Percentiles rank a stretch among this genome's conserved stretches.
Evolutionary conservation across 2,797 vertebrate genomes (phyloP).

Genomic region (Simalia tracyae): DNA sequence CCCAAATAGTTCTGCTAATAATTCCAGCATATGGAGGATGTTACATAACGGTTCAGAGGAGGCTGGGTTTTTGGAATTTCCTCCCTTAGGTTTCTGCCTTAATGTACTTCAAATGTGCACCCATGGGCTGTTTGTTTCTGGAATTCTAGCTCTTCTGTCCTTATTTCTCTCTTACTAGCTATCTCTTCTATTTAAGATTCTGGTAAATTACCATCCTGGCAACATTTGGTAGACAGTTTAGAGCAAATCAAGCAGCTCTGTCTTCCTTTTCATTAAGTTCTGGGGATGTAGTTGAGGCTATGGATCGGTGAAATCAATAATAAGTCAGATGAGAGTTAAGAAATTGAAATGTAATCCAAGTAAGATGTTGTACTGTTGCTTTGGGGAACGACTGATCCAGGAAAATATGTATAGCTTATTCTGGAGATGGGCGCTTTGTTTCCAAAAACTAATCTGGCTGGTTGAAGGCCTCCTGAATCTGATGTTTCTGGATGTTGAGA

Average conservation of each 20-base stretch:
- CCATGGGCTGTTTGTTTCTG: neutral
- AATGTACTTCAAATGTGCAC: neutral
- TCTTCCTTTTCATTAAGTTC: neutral
- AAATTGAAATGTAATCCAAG: neutral
- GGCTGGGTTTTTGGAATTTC: neutral
- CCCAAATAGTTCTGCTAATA: neutral
- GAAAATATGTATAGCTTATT: neutral
- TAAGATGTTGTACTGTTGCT: neutral
- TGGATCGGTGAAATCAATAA: neutral
- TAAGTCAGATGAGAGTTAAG: neutral
- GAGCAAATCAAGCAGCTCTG: neutral
- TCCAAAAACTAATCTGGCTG: neutral
- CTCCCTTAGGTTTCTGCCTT: neutral
- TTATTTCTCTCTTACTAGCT: neutral
- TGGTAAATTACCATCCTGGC: neutral
- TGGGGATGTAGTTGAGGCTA: neutral
- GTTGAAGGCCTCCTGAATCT: neutral
- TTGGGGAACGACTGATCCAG: neutral
- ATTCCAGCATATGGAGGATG: neutral
- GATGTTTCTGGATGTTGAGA: neutral
- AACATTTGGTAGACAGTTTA: neutral
- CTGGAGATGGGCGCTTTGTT: neutral
- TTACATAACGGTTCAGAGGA: neutral
- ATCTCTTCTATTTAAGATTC: neutral
- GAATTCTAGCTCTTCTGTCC: neutral